Conservation (phyloP, 2,113 vertebrate genomes). For the Mustelus asterias region DNA sequence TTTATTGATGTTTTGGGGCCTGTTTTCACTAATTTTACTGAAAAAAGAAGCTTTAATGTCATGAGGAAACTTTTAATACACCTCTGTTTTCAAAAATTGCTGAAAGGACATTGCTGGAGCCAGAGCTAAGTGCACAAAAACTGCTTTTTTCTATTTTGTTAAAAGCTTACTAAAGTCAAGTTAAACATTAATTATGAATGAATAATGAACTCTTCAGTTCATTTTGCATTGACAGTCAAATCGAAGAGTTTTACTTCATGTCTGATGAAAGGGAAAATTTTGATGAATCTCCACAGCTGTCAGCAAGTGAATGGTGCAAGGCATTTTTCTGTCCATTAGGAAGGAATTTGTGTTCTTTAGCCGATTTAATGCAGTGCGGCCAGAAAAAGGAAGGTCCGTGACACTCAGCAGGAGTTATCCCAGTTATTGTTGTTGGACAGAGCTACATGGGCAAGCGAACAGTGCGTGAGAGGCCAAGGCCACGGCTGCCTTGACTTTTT, state of each 20-base stretch:
- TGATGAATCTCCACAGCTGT: not conserved
- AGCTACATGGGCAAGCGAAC: not conserved
- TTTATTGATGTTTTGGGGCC: not conserved
- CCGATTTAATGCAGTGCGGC: not conserved
- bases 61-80: not conserved
- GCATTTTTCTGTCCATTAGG: not conserved
- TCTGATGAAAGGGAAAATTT: not conserved
- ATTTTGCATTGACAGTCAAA: not conserved
- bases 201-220: not conserved
- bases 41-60: not conserved
- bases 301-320: not conserved
- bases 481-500: not conserved
- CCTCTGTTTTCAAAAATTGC: not conserved
- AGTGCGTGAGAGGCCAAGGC: not conserved
- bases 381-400: not conserved
- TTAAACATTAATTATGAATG: constrained; percentile 27
- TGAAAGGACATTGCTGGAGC: not conserved
- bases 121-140: not conserved
- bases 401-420: not conserved
- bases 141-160: not conserved
- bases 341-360: not conserved
- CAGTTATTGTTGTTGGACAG: not conserved
- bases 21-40: not conserved
- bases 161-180: not conserved
- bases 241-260: not conserved